phyloP scores from a whole-genome alignment of 2,888 invertebrate species.

The Euproctis similis region DNA sequence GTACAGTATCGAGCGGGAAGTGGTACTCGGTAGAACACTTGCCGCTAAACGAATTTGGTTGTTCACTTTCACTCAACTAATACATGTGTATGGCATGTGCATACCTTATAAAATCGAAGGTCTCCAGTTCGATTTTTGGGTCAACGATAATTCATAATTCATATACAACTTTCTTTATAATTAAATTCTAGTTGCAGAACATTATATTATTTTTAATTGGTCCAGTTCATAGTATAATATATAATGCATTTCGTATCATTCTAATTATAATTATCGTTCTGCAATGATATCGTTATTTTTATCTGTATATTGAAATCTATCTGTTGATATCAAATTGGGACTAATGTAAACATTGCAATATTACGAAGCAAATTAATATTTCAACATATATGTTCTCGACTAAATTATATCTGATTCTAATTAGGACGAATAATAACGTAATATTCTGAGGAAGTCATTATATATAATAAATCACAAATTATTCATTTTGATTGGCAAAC shows the following conservation, averaged over 20 bases:
- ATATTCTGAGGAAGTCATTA: conserved; percentile 3
- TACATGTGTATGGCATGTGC: conserved; percentile 14
- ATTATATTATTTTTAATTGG: conserved; percentile 7
- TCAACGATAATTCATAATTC: conserved; percentile 18
- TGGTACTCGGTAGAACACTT: conserved; percentile 17
- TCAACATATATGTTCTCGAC: conserved; percentile 9
- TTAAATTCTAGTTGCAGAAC: background rate
- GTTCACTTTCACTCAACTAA: conserved; percentile 32
- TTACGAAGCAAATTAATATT: conserved; percentile 12
- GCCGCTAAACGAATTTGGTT: conserved; percentile 23
- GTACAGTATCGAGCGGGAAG: conserved; percentile 12
- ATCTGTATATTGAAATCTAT: too few relatives aligned
- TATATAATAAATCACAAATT: too few relatives aligned
- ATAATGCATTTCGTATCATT: conserved; percentile 2
- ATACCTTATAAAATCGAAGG: conserved; percentile 17
- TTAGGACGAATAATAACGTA: conserved; percentile 13
- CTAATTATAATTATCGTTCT: conserved; percentile 5
- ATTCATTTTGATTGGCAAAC: background rate
- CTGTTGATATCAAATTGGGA: background rate
- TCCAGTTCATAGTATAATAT: too few relatives aligned
- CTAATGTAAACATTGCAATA: background rate
- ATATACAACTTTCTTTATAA: conserved; percentile 18
- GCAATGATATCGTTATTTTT: conserved; percentile 4
- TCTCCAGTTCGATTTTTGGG: conserved; percentile 18
- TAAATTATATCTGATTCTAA: too few relatives aligned